Conservation (phyloP, 2,797 vertebrate genomes). For the Clarias pachynema region DNA sequence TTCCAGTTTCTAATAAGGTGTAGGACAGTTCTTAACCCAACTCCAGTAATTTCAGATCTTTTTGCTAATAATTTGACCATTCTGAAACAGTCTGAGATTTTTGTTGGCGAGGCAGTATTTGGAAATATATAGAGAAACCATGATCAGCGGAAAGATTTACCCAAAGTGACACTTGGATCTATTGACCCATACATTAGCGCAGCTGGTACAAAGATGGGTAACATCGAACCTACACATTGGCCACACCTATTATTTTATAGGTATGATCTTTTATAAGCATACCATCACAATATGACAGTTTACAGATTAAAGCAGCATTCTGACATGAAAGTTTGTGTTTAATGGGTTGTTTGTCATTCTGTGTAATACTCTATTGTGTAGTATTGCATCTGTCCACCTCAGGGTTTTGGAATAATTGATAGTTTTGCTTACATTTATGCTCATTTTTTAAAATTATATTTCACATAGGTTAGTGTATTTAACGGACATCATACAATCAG, state of each 20-base stretch:
- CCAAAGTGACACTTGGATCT: neutral
- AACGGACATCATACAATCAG: neutral
- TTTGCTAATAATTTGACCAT: too few species aligned
- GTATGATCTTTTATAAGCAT: neutral
- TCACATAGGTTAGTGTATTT: neutral
- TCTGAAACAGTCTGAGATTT: too few species aligned
- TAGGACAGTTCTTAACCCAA: too few species aligned
- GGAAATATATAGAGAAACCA: too few species aligned
- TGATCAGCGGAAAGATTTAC: neutral
- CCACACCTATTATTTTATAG: neutral
- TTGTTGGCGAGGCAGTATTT: too few species aligned
- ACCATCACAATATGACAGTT: neutral
- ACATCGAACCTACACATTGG: neutral
- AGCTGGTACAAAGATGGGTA: too few species aligned
- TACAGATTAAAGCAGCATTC: neutral
- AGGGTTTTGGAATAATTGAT: neutral
- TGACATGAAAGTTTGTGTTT: neutral
- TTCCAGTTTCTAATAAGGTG: too few species aligned
- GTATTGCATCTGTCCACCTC: neutral
- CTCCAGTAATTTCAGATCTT: too few species aligned
- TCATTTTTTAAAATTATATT: neutral
- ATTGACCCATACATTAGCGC: neutral
- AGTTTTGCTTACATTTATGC: neutral
- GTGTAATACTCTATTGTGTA: neutral
- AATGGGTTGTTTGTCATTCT: neutral